Conservation (phyloP, 2,797 vertebrate genomes). For the Phoxinus dragarum region DNA sequence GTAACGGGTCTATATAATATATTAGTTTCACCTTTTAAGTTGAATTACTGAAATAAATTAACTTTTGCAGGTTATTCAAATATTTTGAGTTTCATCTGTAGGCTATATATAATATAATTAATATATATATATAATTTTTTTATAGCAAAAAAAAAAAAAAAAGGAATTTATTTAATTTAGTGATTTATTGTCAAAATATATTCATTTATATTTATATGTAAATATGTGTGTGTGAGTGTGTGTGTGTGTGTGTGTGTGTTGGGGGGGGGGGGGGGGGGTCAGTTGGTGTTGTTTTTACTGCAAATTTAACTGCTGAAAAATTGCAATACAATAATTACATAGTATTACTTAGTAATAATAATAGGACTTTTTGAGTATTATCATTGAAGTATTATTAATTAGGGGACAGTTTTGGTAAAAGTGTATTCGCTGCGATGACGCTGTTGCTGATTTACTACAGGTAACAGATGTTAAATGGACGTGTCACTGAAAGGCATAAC, state of each 20-base stretch:
- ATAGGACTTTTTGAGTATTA: neutral
- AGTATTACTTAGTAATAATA: neutral
- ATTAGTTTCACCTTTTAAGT: no score
- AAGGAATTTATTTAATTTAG: no score
- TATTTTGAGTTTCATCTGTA: no score
- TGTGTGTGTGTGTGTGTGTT: no score
- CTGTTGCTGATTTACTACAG: neutral
- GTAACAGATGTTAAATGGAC: neutral
- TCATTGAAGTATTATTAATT: neutral
- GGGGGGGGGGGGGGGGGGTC: no score
- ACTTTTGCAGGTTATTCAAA: no score
- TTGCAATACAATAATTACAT: neutral
- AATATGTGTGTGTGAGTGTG: no score
- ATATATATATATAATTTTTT: neutral
- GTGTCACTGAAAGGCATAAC: conserved; percentile 22
- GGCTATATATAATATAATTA: no score
- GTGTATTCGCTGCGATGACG: neutral
- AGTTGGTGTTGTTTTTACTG: neutral
- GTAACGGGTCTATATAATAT: no score
- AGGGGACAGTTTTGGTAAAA: neutral
- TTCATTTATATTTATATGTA: no score
- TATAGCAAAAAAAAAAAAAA: neutral
- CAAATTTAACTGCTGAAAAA: neutral
- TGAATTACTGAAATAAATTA: no score
- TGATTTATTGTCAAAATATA: no score